Evolutionary conservation across 2,888 invertebrate species (phyloP).

Genomic region (Onthophagus sagittarius): DNA sequence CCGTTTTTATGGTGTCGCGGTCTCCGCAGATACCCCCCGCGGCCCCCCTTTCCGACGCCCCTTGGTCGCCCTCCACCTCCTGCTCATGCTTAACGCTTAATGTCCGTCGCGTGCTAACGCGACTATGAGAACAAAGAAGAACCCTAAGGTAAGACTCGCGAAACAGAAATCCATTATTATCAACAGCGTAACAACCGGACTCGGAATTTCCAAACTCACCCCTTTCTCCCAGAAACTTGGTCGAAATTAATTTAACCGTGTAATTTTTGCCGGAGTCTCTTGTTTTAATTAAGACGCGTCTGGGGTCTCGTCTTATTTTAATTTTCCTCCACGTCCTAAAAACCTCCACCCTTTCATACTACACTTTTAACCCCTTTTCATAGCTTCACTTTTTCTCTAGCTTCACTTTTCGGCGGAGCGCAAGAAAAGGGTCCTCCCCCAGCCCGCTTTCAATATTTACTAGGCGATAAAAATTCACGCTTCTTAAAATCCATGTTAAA

Average conservation of each 20-base stretch:
- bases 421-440: constrained; percentile 24
- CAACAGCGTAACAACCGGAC: neutral
- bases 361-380: too few species aligned
- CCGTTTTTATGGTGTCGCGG: constrained; percentile 42
- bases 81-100: constrained; percentile 8
- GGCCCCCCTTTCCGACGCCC: constrained; percentile 24
- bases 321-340: constrained; percentile 4
- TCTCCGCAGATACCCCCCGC: constrained; percentile 31
- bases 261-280: constrained; percentile 10
- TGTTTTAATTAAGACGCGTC: constrained; percentile 12
- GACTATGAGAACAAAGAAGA: constrained; percentile 8
- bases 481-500: constrained; percentile 55
- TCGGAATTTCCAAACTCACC: neutral
- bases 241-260: constrained; percentile 7
- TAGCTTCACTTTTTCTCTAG: too few species aligned
- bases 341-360: constrained; percentile 3
- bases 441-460: constrained; percentile 45
- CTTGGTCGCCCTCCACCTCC: neutral
- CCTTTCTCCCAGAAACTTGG: neutral
- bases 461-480: constrained; percentile 50
- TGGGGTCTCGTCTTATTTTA: constrained; percentile 8
- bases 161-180: neutral
- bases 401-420: neutral
- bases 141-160: constrained; percentile 2
- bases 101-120: constrained; percentile 6